These are phyloP conservation scores for Formicarius rufipectus DNA, from an alignment of 2,113 vertebrate species.

Conservation along the genomic window DNA sequence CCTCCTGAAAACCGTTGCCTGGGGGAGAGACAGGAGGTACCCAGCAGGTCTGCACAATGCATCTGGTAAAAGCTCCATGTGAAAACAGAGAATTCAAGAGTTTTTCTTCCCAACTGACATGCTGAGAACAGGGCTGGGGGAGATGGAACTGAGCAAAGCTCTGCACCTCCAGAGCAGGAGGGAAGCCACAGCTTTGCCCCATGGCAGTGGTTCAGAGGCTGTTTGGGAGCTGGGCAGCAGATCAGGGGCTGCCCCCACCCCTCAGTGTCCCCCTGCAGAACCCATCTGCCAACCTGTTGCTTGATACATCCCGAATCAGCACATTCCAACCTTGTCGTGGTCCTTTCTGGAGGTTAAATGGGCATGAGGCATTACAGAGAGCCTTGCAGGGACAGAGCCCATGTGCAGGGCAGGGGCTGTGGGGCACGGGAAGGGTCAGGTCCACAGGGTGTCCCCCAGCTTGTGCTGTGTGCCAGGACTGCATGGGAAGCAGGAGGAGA, in stretches of 20 bases:
- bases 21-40: neutral
- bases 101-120: neutral
- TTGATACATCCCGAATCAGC: neutral
- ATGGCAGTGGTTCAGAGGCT: neutral
- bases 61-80: neutral
- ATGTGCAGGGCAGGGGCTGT: accelerated
- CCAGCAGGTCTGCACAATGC: neutral
- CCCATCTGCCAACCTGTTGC: neutral
- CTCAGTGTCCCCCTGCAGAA: neutral
- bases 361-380: neutral
- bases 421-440: accelerated
- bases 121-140: neutral
- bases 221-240: neutral
- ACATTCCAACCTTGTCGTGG: accelerated
- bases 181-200: neutral
- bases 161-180: neutral
- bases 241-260: neutral
- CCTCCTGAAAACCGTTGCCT: neutral
- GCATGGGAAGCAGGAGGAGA: neutral
- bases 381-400: neutral
- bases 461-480: neutral
- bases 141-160: neutral
- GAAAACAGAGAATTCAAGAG: neutral
- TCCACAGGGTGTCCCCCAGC: neutral
- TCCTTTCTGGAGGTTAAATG: neutral